Evolutionary conservation across 92 coral and sea anemone genomes (phyloP).

Genomic region (Nematostella vectensis): DNA sequence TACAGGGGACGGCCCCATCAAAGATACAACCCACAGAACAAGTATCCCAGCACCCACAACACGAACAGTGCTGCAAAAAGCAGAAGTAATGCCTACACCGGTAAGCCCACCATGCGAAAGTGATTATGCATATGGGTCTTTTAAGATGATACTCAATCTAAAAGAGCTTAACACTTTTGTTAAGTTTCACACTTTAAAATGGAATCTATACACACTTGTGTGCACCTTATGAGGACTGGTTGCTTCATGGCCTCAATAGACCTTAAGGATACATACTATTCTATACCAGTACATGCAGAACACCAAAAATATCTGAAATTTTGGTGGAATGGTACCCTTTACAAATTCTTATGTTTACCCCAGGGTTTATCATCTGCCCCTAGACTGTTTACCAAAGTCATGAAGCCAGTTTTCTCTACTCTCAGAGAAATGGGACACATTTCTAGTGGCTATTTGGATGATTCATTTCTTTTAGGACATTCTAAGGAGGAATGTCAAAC

Average conservation of each 20-base stretch:
- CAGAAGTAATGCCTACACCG: not conserved
- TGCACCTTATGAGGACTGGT: conserved; percentile 10
- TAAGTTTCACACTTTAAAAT: conserved; percentile 23
- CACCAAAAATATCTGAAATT: conserved; percentile 14
- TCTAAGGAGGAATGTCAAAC: conserved; percentile 26
- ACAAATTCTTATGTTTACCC: conserved; percentile 23
- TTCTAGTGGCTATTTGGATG: conserved; percentile 40
- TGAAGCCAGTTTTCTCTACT: conserved; percentile 34
- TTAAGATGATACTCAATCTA: conserved; percentile 12
- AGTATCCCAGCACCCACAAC: not conserved
- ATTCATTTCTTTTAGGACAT: conserved; percentile 28
- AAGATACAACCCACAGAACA: not conserved
- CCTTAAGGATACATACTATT: conserved; percentile 22
- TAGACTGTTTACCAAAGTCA: conserved; percentile 36
- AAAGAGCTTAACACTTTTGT: conserved; percentile 17
- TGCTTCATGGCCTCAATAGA: conserved; percentile 22
- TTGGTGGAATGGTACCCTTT: conserved; percentile 7
- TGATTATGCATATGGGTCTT: conserved; percentile 10
- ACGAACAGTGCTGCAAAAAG: conserved; percentile 14
- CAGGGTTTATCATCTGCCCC: conserved; percentile 47
- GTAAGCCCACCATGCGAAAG: not conserved
- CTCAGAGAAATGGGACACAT: conserved; percentile 38
- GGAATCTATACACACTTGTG: conserved; percentile 12
- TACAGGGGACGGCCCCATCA: conserved; percentile 13
- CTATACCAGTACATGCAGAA: conserved; percentile 1